phyloP scores from a whole-genome alignment of 2,888 invertebrate species.

The Vannuccia rotundouncinata region DNA sequence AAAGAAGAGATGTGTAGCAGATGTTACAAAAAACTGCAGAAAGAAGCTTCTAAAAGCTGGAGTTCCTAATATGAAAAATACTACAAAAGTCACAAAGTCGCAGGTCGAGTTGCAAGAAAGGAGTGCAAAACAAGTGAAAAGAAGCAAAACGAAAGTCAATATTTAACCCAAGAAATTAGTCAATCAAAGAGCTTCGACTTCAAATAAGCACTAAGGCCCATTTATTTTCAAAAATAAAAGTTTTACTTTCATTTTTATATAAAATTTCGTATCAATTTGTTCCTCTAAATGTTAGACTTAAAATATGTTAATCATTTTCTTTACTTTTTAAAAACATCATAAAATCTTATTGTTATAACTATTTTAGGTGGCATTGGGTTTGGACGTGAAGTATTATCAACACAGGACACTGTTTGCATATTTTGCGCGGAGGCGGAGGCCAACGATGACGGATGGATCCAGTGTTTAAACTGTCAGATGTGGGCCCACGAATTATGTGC shows the following conservation, averaged over 20 bases:
- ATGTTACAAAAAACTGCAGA: not conserved
- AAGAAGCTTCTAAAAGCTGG: not conserved
- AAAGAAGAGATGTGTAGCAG: not conserved
- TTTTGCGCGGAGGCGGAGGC: not conserved
- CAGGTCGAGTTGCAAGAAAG: no score
- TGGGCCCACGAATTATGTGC: not conserved
- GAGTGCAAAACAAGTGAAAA: not conserved
- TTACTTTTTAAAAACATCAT: not conserved
- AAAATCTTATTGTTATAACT: not conserved
- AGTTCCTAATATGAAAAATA: not conserved
- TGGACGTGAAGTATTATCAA: not conserved
- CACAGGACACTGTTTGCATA: not conserved
- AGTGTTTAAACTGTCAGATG: not conserved
- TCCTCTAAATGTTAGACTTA: no score
- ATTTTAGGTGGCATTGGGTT: not conserved
- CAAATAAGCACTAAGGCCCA: not conserved
- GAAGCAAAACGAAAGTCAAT: not conserved
- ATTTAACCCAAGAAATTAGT: not conserved
- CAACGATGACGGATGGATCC: not conserved
- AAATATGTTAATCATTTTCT: not conserved
- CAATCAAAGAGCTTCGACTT: not conserved
- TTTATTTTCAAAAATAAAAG: not conserved
- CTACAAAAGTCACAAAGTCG: not conserved
- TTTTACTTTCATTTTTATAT: not conserved
- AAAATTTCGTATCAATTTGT: not conserved